Base-by-base conservation (phyloP, 1,140 invertebrate species). In the Saxidomus purpurata region DNA sequence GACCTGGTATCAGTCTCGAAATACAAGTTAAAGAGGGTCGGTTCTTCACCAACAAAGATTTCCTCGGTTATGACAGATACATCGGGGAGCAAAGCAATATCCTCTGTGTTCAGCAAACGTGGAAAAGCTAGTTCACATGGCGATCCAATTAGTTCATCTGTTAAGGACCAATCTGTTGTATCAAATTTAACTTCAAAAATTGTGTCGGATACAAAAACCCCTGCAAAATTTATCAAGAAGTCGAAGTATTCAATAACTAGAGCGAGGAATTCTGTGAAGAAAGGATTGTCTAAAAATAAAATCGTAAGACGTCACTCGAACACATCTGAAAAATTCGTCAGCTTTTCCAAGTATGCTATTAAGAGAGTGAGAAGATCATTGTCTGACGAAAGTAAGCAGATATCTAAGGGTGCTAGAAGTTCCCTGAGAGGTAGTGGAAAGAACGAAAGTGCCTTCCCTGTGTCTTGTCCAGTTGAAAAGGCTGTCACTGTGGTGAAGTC, bases 401-500 rank as follows among this genome's bases (percentile, higher is more conserved):
- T 9, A 3, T 36, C 25, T 3, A n/a, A 71, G 34, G 28, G 28
- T 9, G 15, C 4, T 63, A 28, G n/a, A 28, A 63, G 59, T 28
- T 28, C n/a, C 1, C 0, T 11, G 3, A 71, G 38, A 22, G 34
- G 11, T 38, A 40, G 1, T 22, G 22, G 25, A 22, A 71, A 38
- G 9, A 19, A 19, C 17, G 28, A 71, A 71, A 71, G 19, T 4
- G 13, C 1, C 34, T 0, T 19, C 15, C 17, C 34, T 8, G 4
- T 6, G 1, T 25, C 76, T 36, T 43, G 43, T 59, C 40, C 63
- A 63, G 71, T 77, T 13, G 84, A 90, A 77, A 36, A 40, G 19
- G 88, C 83, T 17, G 88, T 86, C 1, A 82, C 82, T 15, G 63
- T 84, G 17, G 88, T 92, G 34, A 90, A 74, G 36, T 87, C 81